These are phyloP conservation scores for Colletes collaris DNA, from an alignment of 2,888 invertebrate genomes.

Conservation along the genomic window DNA sequence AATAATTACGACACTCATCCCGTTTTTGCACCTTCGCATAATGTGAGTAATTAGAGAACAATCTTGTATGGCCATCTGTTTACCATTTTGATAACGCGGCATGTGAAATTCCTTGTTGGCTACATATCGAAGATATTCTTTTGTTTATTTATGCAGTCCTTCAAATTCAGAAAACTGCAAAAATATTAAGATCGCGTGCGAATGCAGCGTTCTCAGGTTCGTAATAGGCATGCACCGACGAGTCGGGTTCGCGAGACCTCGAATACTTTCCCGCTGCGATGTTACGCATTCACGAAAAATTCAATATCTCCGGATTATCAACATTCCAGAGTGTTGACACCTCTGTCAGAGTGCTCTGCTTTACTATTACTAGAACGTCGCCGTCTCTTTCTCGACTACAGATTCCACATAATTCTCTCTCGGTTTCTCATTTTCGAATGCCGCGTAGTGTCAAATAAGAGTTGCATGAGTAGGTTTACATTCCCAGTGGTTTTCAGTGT, in stretches of 20 bases:
- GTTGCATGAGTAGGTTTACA: slow-evolving; percentile 50
- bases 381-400: slow-evolving; percentile 17
- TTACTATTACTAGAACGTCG: slow-evolving; percentile 54
- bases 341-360: slow-evolving; percentile 74
- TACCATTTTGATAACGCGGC: slow-evolving; percentile 31
- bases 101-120: slow-evolving; percentile 32
- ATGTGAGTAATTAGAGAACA: slow-evolving; percentile 73
- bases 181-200: slow-evolving; percentile 59
- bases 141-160: slow-evolving; percentile 78
- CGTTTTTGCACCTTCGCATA: slow-evolving; percentile 70
- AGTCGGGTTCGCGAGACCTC: slow-evolving; percentile 6
- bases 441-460: slow-evolving; percentile 60
- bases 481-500: slow-evolving; percentile 54
- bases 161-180: slow-evolving; percentile 61
- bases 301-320: slow-evolving; percentile 74
- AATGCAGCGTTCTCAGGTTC: slow-evolving; percentile 12
- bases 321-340: slow-evolving; percentile 81
- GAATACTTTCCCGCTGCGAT: slow-evolving; percentile 42
- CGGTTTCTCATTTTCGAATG: slow-evolving; percentile 42
- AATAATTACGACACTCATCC: slow-evolving; percentile 77
- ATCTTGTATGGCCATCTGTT: slow-evolving; percentile 33
- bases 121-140: slow-evolving; percentile 61
- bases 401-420: slow-evolving; percentile 21
- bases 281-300: slow-evolving; percentile 57
- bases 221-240: background rate